These are phyloP conservation scores for Chaenogobius annularis DNA, from an alignment of 2,113 vertebrate species.

Conservation along the genomic window DNA sequence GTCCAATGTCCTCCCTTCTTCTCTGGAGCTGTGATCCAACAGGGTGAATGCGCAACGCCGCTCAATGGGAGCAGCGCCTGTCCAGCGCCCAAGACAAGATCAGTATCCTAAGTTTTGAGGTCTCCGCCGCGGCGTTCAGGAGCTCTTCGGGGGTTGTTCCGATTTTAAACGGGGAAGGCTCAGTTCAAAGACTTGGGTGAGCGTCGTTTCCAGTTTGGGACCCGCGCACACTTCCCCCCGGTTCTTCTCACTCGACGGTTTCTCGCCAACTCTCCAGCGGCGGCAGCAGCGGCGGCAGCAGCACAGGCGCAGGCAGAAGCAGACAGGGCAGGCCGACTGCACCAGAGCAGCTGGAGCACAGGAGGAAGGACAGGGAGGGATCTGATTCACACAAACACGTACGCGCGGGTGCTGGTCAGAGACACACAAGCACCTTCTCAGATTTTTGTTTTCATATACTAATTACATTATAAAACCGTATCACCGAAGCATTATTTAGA, in stretches of 20 bases:
- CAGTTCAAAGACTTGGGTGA: neutral
- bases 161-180: neutral
- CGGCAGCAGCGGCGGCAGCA: constrained; percentile 33
- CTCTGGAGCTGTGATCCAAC: constrained; percentile 29
- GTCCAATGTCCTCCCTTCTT: constrained; percentile 48
- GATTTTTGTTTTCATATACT: neutral
- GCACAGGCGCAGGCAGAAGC: constrained; percentile 47
- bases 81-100: constrained; percentile 33
- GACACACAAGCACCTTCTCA: constrained; percentile 15
- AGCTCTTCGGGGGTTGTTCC: neutral
- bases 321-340: constrained; percentile 59
- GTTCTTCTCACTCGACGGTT: constrained; percentile 45
- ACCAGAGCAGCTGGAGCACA: constrained; percentile 62
- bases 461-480: too few species aligned
- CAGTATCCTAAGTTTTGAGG: constrained; percentile 38
- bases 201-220: constrained; percentile 39
- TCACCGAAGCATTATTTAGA: too few species aligned
- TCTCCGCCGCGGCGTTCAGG: constrained; percentile 12
- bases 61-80: constrained; percentile 28
- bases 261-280: constrained; percentile 37
- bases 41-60: constrained; percentile 56
- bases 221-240: constrained; percentile 1
- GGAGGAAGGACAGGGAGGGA: constrained; percentile 61
- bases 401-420: constrained; percentile 16
- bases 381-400: constrained; percentile 2